Evolutionary conservation across 2,113 vertebrate species (phyloP), one percentile per base, ranked within the genome.

Genomic region (Alligator sinensis): DNA sequence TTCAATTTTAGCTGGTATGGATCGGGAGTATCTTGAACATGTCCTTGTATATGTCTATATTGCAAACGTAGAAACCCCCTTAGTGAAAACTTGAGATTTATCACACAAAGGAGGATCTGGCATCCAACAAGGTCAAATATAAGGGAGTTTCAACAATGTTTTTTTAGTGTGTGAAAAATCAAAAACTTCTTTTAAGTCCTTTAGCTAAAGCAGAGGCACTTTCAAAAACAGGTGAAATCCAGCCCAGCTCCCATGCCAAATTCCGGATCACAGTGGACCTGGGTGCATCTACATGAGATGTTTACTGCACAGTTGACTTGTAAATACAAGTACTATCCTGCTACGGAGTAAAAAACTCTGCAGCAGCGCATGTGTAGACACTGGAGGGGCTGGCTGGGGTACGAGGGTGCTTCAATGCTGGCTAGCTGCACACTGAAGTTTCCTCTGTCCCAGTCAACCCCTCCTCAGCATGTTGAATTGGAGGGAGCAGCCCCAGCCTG

Each of bases 81-180:
- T 21, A 72, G 30, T 72, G 68, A 72, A 11, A 38, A 72, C 34
- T 34, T 72, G 68, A 38, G 30, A 38, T 34, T 21, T 72, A n/a
- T 22, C n/a, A 38, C 34, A 34, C 9, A 38, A 21, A 70, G 30
- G 34, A 70, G 30, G 68, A 38, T n/a, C 12, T 27, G 28, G 10
- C 11, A 89, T n/a, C 61, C 22, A 1, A 16, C 5, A 61, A 47
- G 16, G 28, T 25, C 28, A 82, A 57, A 21, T 6, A 12, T 57
- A 57, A 18, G 2, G 25, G 55, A 30, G 10, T 1, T 84, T 30
- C 30, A 25, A 28, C 22, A 6, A 62, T 82, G 85, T 61, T 25
- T 59, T 30, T 11, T 25, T 64, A 57, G 3, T 3, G 0, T 4
- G 15, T 11, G 21, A 28, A 18, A 28, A 21, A 11, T 2, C 27